Evolutionary conservation across 2,888 invertebrate genomes (phyloP), one percentile per base, ranked within the genome.

Genomic region (Brachylomia viminalis): DNA sequence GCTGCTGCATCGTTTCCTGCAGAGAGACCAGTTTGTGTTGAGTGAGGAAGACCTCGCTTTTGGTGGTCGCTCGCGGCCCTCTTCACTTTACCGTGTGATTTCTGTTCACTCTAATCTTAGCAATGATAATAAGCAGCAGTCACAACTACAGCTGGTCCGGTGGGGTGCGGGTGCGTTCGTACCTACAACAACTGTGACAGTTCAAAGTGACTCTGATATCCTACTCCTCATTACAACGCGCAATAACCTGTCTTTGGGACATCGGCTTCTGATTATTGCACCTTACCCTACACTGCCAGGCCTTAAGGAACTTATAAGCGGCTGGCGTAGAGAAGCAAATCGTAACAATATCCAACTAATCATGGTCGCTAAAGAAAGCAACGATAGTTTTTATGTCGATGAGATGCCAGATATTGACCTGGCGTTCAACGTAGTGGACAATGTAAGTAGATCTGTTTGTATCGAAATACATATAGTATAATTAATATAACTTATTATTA

Each of bases 271-370:
- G 1, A 75, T 91, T 23, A 56, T 91, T 45, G 54, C 91, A 2
- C 70, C 83, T 17, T 86, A 90, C 30, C 91, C 90, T 23, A 54
- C 87, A 13, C 79, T 87, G 6, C 23, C 77, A 23, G 88, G 88
- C 5, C 84, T 91, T 15, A 89, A 83, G 30, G 79, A 87, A 30
- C 79, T 91, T 13, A 76, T 91, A 11, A 84, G 68, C 10, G 45
- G 72, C 38, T 91, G 91, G 91, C 84, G 88, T 58, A 86, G 71
- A 66, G 87, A 88, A 62, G 10, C 72, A 7, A 75, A 65, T 42
- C 72, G 74, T n/a, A 91, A 88, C 61, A 82, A 83, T 30, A 76
- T 91, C 7, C 62, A 80, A 42, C 52, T 91, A 0, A 66, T 90
- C 2, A 83, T 88, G 83, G 61, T 87, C 7, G 77, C 84, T 52